A percentile compares a stretch with the other conserved stretches of the same genome.
These are phyloP conservation scores for Leptinotarsa peninsularis DNA, from an alignment of 2,888 invertebrate genomes.

Conservation along the genomic window DNA sequence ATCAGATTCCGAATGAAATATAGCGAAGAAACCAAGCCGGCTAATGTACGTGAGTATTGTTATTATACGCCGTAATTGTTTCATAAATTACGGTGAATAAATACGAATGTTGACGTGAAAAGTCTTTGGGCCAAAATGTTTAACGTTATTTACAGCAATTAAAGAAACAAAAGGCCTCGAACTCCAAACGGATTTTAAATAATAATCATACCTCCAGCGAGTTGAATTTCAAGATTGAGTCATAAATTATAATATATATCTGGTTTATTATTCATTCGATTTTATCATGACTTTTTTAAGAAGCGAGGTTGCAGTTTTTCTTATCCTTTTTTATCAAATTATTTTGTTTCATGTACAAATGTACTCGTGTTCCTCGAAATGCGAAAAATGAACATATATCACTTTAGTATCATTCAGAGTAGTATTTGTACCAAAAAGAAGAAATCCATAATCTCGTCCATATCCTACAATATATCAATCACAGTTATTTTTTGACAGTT, in stretches of 20 bases:
- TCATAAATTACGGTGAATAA: constrained; percentile 43
- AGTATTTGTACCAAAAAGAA: no score
- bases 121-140: constrained; percentile 30
- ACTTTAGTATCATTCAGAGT: no score
- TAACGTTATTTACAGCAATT: constrained; percentile 39
- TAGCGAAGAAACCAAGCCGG: constrained; percentile 20
- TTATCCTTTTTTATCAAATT: background rate
- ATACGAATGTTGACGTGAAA: constrained; percentile 42
- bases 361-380: background rate
- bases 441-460: no score
- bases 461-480: no score
- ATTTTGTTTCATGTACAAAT: background rate
- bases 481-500: no score
- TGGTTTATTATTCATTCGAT: constrained; percentile 39
- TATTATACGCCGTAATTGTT: constrained; percentile 42
- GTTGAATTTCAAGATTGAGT: constrained; percentile 34
- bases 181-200: constrained; percentile 36
- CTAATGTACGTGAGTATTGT: constrained; percentile 36
- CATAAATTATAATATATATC: constrained; percentile 39
- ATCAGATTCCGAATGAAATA: constrained; percentile 12
- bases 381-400: background rate
- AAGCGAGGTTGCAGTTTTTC: constrained; percentile 27
- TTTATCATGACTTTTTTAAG: constrained; percentile 32
- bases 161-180: constrained; percentile 35
- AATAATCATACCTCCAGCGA: constrained; percentile 35